Conservation (phyloP, 1,140 invertebrate genomes). For the Druon quercuslanigerum region DNA sequence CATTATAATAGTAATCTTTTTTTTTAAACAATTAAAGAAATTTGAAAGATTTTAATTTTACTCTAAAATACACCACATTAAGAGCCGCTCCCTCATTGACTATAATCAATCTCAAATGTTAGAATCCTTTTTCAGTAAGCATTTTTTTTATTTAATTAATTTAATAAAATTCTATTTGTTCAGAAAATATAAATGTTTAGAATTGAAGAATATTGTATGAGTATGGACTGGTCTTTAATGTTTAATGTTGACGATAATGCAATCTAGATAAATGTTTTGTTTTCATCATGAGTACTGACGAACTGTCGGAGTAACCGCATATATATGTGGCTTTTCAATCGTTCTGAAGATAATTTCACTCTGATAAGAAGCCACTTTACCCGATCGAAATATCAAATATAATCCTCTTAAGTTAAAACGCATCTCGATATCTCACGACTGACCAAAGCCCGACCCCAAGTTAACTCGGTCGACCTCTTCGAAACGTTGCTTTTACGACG, state of each 20-base stretch:
- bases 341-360: conserved; percentile 63
- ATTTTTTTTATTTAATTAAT: no score
- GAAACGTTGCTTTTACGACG: conserved; percentile 71
- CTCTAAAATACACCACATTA: no score
- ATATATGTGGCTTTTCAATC: conserved; percentile 59
- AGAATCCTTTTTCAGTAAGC: no score
- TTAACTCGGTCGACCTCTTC: conserved; percentile 59
- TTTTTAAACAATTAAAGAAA: no score
- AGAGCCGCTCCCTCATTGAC: no score
- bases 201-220: not conserved
- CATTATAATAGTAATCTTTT: not conserved
- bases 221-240: not conserved
- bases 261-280: conserved; percentile 24
- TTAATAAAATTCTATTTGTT: no score
- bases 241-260: conserved; percentile 9
- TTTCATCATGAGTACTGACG: conserved; percentile 13
- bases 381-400: conserved; percentile 74
- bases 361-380: conserved; percentile 73
- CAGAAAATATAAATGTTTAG: no score
- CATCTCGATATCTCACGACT: conserved; percentile 64
- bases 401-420: conserved; percentile 72
- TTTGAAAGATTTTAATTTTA: not conserved
- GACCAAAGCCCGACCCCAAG: conserved; percentile 58
- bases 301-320: conserved; percentile 20
- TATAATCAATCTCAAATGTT: no score